These are phyloP conservation scores for Plagiodera versicolora DNA, from an alignment of 2,888 invertebrate genomes.

Conservation along the genomic window DNA sequence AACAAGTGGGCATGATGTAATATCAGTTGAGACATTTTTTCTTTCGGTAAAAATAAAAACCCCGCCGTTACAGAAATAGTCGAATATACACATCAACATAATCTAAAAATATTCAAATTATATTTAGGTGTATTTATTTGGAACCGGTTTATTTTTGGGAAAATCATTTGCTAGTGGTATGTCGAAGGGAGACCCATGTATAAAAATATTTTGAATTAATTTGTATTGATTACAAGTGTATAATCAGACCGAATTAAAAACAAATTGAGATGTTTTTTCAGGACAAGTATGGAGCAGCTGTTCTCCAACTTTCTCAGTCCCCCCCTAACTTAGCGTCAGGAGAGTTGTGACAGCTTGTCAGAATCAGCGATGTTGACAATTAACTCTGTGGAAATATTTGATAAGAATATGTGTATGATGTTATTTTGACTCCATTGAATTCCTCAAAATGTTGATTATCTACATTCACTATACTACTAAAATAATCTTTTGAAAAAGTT, in stretches of 20 bases:
- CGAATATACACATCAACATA: constrained; percentile 32
- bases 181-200: constrained; percentile 25
- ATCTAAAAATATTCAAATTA: constrained; percentile 39
- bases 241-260: neutral
- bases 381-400: too few relatives aligned
- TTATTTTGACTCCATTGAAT: too few relatives aligned
- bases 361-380: too few relatives aligned
- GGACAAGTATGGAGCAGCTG: too few relatives aligned
- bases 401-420: too few relatives aligned
- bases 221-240: neutral
- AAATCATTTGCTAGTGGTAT: constrained; percentile 27
- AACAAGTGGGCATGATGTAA: constrained; percentile 6
- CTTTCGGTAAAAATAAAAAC: constrained; percentile 14
- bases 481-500: too few relatives aligned
- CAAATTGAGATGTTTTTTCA: too few relatives aligned
- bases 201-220: constrained; percentile 9
- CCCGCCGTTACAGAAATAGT: constrained; percentile 11
- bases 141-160: constrained; percentile 31
- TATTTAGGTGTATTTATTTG: constrained; percentile 37
- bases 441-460: too few relatives aligned
- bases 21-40: constrained; percentile 7
- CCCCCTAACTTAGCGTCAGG: too few relatives aligned
- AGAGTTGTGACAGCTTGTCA: too few relatives aligned
- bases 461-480: too few relatives aligned
- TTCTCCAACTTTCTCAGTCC: too few relatives aligned